A percentile compares a stretch with the other conserved stretches of the same genome.
Evolutionary conservation across 2,113 vertebrate genomes (phyloP).

Genomic region (Orcinus orca): DNA sequence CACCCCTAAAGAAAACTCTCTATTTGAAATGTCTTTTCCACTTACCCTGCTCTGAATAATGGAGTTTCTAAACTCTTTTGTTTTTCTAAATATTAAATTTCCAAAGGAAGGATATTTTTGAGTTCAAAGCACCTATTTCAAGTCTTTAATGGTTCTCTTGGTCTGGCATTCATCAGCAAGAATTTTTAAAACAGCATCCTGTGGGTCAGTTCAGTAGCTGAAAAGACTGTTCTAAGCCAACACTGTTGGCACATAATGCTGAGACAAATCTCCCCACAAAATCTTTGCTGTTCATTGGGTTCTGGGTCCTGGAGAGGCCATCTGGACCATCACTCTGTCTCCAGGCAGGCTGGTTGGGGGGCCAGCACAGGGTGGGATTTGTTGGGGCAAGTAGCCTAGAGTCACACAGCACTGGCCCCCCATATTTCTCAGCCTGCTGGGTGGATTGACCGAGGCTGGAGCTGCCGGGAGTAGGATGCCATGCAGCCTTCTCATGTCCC

Average conservation of each 20-base stretch:
- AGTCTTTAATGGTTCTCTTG: not conserved
- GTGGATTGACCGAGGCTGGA: not conserved
- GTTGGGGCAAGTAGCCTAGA: not conserved
- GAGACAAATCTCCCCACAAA: not conserved
- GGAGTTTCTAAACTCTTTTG: not conserved
- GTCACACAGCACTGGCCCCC: no score
- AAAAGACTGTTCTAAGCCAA: not conserved
- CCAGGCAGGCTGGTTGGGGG: not conserved
- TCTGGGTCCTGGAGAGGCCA: not conserved
- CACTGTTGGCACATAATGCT: fast-evolving
- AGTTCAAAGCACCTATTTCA: constrained; percentile 2
- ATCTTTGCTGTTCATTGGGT: not conserved
- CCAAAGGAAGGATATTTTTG: constrained; percentile 48
- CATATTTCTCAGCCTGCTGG: not conserved
- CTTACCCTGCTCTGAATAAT: constrained; percentile 29
- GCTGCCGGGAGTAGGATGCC: not conserved
- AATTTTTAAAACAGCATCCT: not conserved
- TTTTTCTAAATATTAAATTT: constrained; percentile 60
- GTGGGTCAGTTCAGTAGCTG: not conserved
- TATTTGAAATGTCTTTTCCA: constrained; percentile 49
- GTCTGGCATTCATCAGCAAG: constrained; percentile 4
- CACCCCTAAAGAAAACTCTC: constrained; percentile 14
- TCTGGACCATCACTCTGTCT: not conserved
- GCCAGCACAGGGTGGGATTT: not conserved
- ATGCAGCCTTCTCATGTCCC: fast-evolving